phyloP scores from a whole-genome alignment of 2,888 invertebrate genomes.

The Dynastes tityus region DNA sequence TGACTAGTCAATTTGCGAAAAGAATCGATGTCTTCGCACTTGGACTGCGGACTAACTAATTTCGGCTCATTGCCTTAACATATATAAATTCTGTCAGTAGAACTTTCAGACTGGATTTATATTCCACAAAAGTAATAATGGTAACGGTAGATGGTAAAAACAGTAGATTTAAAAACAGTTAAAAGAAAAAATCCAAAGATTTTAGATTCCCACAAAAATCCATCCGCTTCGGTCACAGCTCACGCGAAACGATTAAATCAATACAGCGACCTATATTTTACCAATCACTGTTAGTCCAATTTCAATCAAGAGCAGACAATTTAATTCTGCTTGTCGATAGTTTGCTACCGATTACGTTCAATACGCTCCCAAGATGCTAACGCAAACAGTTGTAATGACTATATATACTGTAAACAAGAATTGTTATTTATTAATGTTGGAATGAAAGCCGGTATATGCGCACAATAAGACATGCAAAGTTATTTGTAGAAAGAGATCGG shows the following conservation, averaged over 20 bases:
- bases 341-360: neutral
- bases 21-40: too few relatives aligned
- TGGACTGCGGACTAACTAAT: neutral
- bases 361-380: neutral
- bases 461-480: neutral
- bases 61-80: too few relatives aligned
- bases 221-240: neutral
- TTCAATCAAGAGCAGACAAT: neutral
- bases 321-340: neutral
- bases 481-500: neutral
- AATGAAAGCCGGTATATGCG: too few relatives aligned
- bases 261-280: slow-evolving; percentile 26
- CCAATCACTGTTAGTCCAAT: neutral
- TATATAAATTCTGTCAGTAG: too few relatives aligned
- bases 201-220: neutral
- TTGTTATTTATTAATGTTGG: too few relatives aligned
- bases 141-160: neutral
- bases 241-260: slow-evolving; percentile 18
- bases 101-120: too few relatives aligned
- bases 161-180: neutral
- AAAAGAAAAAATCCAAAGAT: neutral
- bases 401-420: too few relatives aligned
- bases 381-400: too few relatives aligned
- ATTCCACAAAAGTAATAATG: neutral
- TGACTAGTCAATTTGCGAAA: too few relatives aligned